Conservation (phyloP, 2,113 vertebrate genomes). For the Guaruba guarouba region DNA sequence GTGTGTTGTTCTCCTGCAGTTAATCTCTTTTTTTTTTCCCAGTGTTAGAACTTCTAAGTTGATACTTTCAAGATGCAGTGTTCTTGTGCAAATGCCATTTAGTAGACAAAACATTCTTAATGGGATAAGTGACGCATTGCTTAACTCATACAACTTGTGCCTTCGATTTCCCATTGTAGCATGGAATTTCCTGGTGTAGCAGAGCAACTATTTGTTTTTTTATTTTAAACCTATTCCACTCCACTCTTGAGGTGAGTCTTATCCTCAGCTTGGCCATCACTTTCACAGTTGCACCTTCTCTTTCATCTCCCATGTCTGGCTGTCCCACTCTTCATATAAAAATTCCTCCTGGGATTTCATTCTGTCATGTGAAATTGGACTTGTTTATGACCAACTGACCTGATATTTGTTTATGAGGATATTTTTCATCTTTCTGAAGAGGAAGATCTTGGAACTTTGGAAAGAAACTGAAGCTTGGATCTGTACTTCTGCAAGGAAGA, state of each 20-base stretch:
- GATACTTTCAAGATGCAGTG: neutral
- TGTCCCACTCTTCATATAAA: neutral
- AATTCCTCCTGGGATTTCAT: neutral
- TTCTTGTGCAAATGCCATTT: neutral
- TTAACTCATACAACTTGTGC: neutral
- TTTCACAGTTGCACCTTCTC: neutral
- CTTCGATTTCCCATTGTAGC: neutral
- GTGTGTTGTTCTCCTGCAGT: neutral
- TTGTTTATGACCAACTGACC: neutral
- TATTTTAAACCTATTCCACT: fast-evolving
- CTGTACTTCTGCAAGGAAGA: neutral
- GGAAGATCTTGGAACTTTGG: neutral
- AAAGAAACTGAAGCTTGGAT: neutral
- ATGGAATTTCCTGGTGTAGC: neutral
- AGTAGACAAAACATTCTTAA: neutral
- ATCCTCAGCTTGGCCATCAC: neutral
- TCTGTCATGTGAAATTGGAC: neutral
- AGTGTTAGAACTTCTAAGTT: neutral
- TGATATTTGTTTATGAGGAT: neutral
- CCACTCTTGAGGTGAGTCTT: neutral
- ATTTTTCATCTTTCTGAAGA: neutral
- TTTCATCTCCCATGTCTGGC: neutral
- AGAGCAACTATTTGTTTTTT: neutral
- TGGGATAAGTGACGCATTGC: neutral
- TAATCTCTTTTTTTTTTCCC: neutral